Percentiles rank a stretch among this genome's conserved stretches.
Evolutionary conservation across 2,113 vertebrate species (phyloP).

Genomic region (Astur gentilis): DNA sequence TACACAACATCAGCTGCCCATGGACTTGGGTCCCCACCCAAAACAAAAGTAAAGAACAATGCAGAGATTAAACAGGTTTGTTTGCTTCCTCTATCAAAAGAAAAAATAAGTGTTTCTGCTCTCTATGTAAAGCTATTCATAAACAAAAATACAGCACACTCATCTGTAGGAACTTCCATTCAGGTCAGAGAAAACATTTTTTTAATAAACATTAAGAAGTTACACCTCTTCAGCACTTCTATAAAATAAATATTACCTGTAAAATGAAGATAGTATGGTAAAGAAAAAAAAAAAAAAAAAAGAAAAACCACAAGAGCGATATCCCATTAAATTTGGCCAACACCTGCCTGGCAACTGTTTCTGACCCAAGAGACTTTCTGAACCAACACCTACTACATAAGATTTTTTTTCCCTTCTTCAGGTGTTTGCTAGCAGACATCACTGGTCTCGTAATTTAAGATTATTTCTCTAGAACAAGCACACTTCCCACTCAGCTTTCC

Average conservation of each 20-base stretch:
- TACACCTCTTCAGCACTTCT: neutral
- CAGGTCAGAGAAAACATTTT: neutral
- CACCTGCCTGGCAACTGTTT: neutral
- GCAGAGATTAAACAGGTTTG: neutral
- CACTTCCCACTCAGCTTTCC: neutral
- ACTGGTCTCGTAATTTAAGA: neutral
- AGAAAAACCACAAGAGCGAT: neutral
- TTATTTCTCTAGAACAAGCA: neutral
- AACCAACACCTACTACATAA: neutral
- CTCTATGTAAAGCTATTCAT: neutral
- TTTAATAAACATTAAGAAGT: neutral
- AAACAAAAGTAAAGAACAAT: neutral
- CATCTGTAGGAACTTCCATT: neutral
- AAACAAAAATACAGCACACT: neutral
- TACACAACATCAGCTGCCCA: neutral
- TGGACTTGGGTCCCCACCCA: neutral
- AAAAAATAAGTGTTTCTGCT: neutral
- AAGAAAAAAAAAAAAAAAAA: neutral
- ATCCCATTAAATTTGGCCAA: neutral
- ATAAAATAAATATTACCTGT: neutral
- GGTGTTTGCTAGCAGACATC: neutral
- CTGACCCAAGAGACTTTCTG: neutral
- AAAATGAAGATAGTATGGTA: neutral
- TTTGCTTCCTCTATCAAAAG: neutral
- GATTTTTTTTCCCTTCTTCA: neutral